phyloP scores from a whole-genome alignment of 2,888 invertebrate species.

The Girardia tigrina region DNA sequence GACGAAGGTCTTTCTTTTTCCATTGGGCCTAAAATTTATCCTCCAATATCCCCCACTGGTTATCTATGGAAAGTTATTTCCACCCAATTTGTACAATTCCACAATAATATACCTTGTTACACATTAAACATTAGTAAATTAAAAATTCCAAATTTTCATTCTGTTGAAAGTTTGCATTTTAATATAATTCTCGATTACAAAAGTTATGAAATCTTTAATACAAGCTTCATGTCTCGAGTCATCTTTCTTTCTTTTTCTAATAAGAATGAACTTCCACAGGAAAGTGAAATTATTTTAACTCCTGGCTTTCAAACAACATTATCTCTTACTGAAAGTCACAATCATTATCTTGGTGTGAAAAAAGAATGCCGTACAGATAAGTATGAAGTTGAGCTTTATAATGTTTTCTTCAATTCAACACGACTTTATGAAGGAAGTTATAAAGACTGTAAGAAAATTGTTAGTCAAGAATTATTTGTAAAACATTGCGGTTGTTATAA shows the following conservation, averaged over 20 bases:
- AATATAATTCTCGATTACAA: neutral
- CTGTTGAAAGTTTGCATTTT: neutral
- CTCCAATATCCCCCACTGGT: neutral
- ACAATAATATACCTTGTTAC: conserved; percentile 31
- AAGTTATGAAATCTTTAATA: conserved; percentile 28
- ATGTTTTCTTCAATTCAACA: neutral
- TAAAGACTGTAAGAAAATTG: conserved; percentile 31
- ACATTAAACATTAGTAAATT: conserved; percentile 24
- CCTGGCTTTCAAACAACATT: conserved; percentile 27
- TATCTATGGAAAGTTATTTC: neutral
- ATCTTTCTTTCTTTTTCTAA: conserved; percentile 23
- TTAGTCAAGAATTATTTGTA: conserved; percentile 21
- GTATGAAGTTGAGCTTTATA: conserved; percentile 28
- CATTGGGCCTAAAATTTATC: neutral
- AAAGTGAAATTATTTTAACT: conserved; percentile 1
- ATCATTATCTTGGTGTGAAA: conserved; percentile 2
- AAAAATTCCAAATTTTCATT: neutral
- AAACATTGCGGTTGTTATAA: conserved; percentile 30
- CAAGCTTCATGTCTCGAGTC: neutral
- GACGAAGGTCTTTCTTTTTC: neutral
- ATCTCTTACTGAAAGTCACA: neutral
- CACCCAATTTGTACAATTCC: neutral
- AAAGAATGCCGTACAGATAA: conserved; percentile 21
- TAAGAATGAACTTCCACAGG: conserved; percentile 20
- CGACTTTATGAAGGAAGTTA: neutral